These are phyloP conservation scores for Gonatopus flavifemur DNA, from an alignment of 1,140 invertebrate species.

Conservation along the genomic window DNA sequence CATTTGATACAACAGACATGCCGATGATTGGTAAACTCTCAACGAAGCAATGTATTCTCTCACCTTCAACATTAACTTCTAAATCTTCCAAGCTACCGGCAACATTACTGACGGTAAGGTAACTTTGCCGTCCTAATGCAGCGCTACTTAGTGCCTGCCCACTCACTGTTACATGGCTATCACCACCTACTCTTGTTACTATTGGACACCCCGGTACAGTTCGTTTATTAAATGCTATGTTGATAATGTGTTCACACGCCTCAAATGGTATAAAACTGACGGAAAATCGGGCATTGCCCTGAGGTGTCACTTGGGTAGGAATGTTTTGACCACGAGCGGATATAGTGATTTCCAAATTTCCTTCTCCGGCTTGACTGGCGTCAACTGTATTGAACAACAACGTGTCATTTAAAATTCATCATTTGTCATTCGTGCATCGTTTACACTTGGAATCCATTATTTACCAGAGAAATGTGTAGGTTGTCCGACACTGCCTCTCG, in stretches of 20 bases:
- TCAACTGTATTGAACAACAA: conserved; percentile 69
- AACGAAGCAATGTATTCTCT: conserved; percentile 40
- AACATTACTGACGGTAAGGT: conserved; percentile 69
- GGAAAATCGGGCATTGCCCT: conserved; percentile 86
- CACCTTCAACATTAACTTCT: conserved; percentile 94
- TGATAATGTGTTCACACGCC: conserved; percentile 90
- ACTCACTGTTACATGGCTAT: conserved; percentile 74
- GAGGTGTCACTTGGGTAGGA: conserved; percentile 95
- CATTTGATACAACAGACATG: no score
- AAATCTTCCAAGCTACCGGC: conserved; percentile 86
- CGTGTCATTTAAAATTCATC: background rate
- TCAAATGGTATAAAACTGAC: conserved; percentile 95
- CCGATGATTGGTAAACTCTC: no score
- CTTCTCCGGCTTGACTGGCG: conserved; percentile 94
- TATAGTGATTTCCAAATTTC: conserved; percentile 96
- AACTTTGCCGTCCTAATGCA: conserved; percentile 65
- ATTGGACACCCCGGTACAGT: conserved; percentile 80
- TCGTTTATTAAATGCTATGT: conserved; percentile 95
- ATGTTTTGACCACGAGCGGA: conserved; percentile 91
- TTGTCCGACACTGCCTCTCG: conserved; percentile 77
- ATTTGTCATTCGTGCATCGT: background rate
- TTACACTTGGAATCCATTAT: background rate
- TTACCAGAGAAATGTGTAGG: conserved; percentile 84
- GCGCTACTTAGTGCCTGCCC: conserved; percentile 66
- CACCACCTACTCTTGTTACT: conserved; percentile 70